phyloP scores from a whole-genome alignment of 2,797 vertebrate genomes.

The Sparidentex hasta region DNA sequence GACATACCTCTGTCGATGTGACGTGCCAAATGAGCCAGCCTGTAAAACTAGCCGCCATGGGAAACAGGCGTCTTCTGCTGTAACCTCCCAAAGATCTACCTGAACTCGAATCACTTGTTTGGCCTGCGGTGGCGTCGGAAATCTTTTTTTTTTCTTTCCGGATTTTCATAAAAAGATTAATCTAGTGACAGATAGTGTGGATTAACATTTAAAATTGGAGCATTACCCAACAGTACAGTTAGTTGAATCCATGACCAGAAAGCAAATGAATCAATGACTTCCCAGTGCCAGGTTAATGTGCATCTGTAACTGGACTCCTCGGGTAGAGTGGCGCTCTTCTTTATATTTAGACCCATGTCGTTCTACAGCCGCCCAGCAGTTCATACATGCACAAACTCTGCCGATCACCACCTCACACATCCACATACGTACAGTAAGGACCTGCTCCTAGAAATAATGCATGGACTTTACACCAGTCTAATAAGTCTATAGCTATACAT shows the following conservation, averaged over 20 bases:
- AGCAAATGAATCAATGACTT: conserved; percentile 10
- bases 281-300: conserved; percentile 1
- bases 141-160: not conserved
- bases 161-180: not conserved
- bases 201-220: not conserved
- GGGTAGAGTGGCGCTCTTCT: conserved; percentile 29
- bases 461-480: no score
- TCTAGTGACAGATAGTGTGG: not conserved
- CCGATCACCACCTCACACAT: conserved; percentile 15
- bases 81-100: not conserved
- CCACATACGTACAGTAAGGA: no score
- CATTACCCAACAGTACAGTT: not conserved
- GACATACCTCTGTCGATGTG: conserved; percentile 47
- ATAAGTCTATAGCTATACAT: not conserved
- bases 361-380: conserved; percentile 15
- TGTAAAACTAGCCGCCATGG: conserved; percentile 64
- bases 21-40: conserved; percentile 36
- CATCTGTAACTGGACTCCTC: conserved; percentile 62
- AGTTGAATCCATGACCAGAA: not conserved
- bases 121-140: not conserved
- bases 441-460: not conserved
- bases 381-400: conserved; percentile 14
- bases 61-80: not conserved
- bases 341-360: conserved; percentile 65
- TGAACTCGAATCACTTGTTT: not conserved